phyloP scores from a whole-genome alignment of 2,888 invertebrate species.

The Melinaea menophilus region DNA sequence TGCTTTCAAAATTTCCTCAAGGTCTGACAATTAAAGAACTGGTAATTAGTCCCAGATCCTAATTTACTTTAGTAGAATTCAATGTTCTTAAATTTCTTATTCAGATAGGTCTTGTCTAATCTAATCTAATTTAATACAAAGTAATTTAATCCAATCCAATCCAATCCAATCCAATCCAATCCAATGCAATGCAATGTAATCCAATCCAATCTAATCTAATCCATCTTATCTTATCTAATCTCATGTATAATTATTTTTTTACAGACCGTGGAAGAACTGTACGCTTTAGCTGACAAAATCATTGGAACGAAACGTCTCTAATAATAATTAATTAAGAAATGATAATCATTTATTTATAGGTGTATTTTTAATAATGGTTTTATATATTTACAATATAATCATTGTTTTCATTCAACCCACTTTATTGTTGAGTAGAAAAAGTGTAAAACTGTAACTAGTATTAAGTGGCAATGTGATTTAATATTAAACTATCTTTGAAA shows the following conservation, averaged over 20 bases:
- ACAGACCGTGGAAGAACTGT: constrained; percentile 84
- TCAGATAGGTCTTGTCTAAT: too few species aligned
- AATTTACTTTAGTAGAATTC: too few species aligned
- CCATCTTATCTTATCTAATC: too few species aligned
- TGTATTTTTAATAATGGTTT: neutral
- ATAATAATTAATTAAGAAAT: constrained; percentile 19
- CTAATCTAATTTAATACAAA: too few species aligned
- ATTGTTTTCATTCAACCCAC: neutral
- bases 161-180: too few species aligned
- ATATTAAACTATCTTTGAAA: constrained; percentile 13
- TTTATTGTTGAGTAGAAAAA: constrained; percentile 11
- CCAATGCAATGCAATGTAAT: too few species aligned
- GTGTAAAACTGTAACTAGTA: constrained; percentile 4
- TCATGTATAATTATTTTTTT: constrained; percentile 42
- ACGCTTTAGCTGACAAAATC: constrained; percentile 81
- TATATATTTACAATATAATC: constrained; percentile 1
- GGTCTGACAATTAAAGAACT: too few species aligned
- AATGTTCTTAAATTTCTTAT: too few species aligned
- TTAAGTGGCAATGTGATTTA: constrained; percentile 16
- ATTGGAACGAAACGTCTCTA: constrained; percentile 72
- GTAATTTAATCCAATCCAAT: too few species aligned
- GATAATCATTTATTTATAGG: constrained; percentile 12
- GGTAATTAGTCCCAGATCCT: too few species aligned
- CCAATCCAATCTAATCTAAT: too few species aligned
- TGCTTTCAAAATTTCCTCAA: too few species aligned